Conservation (phyloP, 23 tunicate species). For the Styela plicata region DNA sequence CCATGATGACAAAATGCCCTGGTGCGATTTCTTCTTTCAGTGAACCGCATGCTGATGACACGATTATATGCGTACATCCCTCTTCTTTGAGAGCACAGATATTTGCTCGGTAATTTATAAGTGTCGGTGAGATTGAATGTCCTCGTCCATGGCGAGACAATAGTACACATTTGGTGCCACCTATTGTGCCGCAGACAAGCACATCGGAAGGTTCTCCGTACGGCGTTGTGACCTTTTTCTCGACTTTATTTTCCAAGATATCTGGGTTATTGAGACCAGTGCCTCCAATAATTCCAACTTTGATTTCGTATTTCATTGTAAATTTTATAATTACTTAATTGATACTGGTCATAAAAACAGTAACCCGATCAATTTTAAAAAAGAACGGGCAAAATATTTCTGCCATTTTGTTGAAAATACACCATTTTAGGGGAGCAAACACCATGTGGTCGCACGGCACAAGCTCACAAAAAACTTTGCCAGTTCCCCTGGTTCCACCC, state of each 20-base stretch:
- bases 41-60: slow-evolving; percentile 74
- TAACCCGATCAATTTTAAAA: too few species aligned
- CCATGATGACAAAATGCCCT: slow-evolving; percentile 63
- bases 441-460: too few species aligned
- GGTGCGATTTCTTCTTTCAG: slow-evolving; percentile 50
- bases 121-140: slow-evolving; percentile 42
- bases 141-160: slow-evolving; percentile 49
- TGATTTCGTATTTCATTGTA: slow-evolving; percentile 3
- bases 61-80: slow-evolving; percentile 55
- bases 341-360: too few species aligned
- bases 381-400: too few species aligned
- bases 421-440: too few species aligned
- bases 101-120: slow-evolving; percentile 63
- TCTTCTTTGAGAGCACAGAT: slow-evolving; percentile 49
- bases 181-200: slow-evolving; percentile 43
- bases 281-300: slow-evolving; percentile 84
- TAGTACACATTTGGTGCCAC: slow-evolving; percentile 58
- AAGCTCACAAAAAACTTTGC: too few species aligned
- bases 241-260: slow-evolving; percentile 16
- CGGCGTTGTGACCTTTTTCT: slow-evolving; percentile 30
- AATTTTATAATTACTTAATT: not conserved
- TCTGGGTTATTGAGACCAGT: slow-evolving; percentile 56
- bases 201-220: slow-evolving; percentile 57
- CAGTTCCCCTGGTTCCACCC: too few species aligned
- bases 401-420: too few species aligned